Percentiles rank a stretch among this genome's conserved stretches.
Evolutionary conservation across 2,888 invertebrate species (phyloP).

Genomic region (Melanotus villosus): DNA sequence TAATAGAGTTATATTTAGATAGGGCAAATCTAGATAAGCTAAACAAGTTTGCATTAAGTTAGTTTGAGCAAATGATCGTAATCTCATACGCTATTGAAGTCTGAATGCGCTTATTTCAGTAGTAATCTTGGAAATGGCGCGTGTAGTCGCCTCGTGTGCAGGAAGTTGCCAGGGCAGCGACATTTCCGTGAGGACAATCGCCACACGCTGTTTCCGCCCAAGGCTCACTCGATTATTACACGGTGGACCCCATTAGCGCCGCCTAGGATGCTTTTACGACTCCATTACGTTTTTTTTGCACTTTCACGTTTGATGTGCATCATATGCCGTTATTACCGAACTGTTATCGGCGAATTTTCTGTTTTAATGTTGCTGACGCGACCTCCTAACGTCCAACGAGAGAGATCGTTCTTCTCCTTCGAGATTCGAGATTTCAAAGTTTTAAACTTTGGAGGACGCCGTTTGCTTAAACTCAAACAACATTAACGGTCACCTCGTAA

Average conservation of each 20-base stretch:
- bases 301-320: conserved; percentile 39
- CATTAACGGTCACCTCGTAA: conserved; percentile 40
- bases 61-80: conserved; percentile 36
- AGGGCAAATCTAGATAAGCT: conserved; percentile 29
- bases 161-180: conserved; percentile 55
- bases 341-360: conserved; percentile 17
- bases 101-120: conserved; percentile 39
- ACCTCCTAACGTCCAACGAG: neutral
- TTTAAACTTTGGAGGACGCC: neutral
- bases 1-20: conserved; percentile 30
- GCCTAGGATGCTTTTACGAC: conserved; percentile 45
- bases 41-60: conserved; percentile 35
- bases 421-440: too few species aligned
- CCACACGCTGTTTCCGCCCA: conserved; percentile 48
- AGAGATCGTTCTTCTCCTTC: too few species aligned
- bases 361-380: conserved; percentile 11
- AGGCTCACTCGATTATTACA: conserved; percentile 44
- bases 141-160: conserved; percentile 45
- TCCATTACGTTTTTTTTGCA: conserved; percentile 44
- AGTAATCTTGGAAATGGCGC: conserved; percentile 45
- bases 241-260: conserved; percentile 42
- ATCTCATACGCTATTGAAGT: conserved; percentile 36
- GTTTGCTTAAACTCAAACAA: conserved; percentile 23
- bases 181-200: conserved; percentile 57
- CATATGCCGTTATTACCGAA: conserved; percentile 29